phyloP scores from a whole-genome alignment of 1,140 invertebrate species.

The Portunus trituberculatus region DNA sequence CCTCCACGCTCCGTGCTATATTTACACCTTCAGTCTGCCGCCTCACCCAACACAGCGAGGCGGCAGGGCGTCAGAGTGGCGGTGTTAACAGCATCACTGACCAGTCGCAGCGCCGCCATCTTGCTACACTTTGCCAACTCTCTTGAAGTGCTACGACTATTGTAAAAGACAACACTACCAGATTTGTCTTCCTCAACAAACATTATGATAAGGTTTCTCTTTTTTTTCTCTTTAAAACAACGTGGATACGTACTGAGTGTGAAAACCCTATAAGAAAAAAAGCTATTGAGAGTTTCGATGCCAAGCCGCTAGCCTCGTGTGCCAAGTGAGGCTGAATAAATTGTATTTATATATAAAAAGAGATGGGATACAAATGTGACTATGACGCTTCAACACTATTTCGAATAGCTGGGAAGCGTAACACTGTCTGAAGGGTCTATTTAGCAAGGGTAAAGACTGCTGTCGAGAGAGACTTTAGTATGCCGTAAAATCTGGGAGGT shows the following conservation, averaged over 20 bases:
- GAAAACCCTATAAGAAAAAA: not conserved
- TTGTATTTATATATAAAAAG: not conserved
- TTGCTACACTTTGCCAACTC: no score
- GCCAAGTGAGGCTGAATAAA: not conserved
- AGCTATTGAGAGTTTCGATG: not conserved
- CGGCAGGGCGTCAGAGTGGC: no score
- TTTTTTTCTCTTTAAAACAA: not conserved
- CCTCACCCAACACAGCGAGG: no score
- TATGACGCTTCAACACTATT: not conserved
- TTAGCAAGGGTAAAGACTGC: no score
- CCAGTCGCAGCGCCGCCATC: no score
- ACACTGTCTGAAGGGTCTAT: not conserved
- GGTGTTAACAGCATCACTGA: no score
- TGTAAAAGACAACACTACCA: not conserved
- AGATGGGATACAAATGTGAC: not conserved
- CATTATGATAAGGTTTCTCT: not conserved
- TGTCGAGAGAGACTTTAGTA: no score
- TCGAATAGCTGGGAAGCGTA: not conserved
- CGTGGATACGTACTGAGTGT: not conserved
- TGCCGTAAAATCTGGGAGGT: no score
- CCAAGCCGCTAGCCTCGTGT: not conserved
- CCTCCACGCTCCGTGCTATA: no score
- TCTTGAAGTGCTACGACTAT: no score
- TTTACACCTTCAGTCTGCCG: no score
- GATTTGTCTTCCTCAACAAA: not conserved